Percentiles rank a stretch among this genome's conserved stretches.
These are phyloP conservation scores for Parascotia fuliginaria DNA, from an alignment of 2,888 invertebrate species.

Conservation along the genomic window DNA sequence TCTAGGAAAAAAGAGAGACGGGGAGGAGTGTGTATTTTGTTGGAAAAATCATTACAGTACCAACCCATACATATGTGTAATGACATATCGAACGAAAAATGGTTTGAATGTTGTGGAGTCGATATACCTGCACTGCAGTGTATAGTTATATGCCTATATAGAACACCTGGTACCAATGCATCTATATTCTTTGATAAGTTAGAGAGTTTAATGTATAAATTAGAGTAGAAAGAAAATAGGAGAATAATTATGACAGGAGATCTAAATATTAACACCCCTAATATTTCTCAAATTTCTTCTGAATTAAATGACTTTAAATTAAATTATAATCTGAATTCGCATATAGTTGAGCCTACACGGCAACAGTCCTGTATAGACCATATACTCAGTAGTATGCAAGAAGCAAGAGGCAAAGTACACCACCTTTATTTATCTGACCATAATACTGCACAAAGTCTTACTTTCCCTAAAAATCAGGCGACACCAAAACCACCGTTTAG, in stretches of 20 bases:
- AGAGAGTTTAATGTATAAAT: neutral
- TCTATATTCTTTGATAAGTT: slow-evolving; percentile 3
- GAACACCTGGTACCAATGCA: slow-evolving; percentile 2
- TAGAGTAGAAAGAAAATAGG: neutral
- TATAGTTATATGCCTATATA: slow-evolving; percentile 7
- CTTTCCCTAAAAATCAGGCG: no score
- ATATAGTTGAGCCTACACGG: neutral
- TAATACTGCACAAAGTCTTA: slow-evolving; percentile 4
- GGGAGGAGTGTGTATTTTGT: slow-evolving; percentile 5
- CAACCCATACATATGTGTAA: neutral
- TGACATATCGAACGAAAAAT: slow-evolving; percentile 2
- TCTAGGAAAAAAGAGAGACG: slow-evolving; percentile 5
- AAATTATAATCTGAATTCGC: neutral
- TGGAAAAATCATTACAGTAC: neutral
- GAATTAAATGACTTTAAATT: neutral
- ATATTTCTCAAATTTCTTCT: neutral
- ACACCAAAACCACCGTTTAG: neutral
- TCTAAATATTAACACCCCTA: slow-evolving; percentile 3
- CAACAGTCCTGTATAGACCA: slow-evolving; percentile 10
- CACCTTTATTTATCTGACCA: slow-evolving; percentile 5
- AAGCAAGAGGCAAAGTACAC: neutral
- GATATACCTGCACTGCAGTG: slow-evolving; percentile 5
- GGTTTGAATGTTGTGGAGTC: slow-evolving; percentile 7
- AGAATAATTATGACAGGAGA: slow-evolving; percentile 3
- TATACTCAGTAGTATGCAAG: slow-evolving; percentile 3